These are phyloP conservation scores for Cirrhinus mrigala DNA, from an alignment of 2,797 vertebrate species.

Conservation along the genomic window DNA sequence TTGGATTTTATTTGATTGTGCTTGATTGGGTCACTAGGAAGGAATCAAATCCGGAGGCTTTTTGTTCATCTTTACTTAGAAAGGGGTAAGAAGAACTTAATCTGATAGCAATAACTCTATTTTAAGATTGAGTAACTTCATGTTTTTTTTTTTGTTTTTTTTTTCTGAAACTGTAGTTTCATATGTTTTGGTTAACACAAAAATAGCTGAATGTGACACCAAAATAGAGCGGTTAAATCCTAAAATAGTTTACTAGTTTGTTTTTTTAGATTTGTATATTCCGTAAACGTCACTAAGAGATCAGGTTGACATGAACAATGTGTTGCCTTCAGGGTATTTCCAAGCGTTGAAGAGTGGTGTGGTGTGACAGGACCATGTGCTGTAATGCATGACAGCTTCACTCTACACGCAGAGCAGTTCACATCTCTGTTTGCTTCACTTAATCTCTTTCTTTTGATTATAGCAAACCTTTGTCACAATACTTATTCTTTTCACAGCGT, in stretches of 20 bases:
- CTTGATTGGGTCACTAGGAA: slow-evolving; percentile 35
- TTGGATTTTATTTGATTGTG: slow-evolving; percentile 49
- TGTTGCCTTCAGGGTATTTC: slow-evolving; percentile 51
- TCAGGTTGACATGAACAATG: slow-evolving; percentile 44
- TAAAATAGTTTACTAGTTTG: slow-evolving; percentile 33
- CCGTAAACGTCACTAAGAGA: slow-evolving; percentile 37
- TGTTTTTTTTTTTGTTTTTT: background rate
- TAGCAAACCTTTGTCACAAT: background rate
- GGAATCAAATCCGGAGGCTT: background rate
- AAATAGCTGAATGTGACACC: background rate
- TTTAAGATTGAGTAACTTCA: background rate
- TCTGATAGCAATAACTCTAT: background rate
- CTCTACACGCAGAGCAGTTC: slow-evolving; percentile 14
- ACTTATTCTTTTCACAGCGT: background rate
- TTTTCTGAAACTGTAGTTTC: background rate
- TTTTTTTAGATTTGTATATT: slow-evolving; percentile 39
- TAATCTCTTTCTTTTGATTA: slow-evolving; percentile 8
- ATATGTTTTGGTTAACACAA: background rate
- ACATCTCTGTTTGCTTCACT: slow-evolving; percentile 16
- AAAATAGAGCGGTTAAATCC: background rate
- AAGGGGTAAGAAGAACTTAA: slow-evolving; percentile 25
- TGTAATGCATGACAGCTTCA: slow-evolving; percentile 49
- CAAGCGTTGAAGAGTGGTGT: slow-evolving; percentile 44
- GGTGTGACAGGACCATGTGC: slow-evolving; percentile 53
- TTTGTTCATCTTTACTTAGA: slow-evolving; percentile 20